A percentile compares a stretch with the other conserved stretches of the same genome.
Evolutionary conservation across 1,140 invertebrate species (phyloP).

Genomic region (Stratiolaelaps scimitus): DNA sequence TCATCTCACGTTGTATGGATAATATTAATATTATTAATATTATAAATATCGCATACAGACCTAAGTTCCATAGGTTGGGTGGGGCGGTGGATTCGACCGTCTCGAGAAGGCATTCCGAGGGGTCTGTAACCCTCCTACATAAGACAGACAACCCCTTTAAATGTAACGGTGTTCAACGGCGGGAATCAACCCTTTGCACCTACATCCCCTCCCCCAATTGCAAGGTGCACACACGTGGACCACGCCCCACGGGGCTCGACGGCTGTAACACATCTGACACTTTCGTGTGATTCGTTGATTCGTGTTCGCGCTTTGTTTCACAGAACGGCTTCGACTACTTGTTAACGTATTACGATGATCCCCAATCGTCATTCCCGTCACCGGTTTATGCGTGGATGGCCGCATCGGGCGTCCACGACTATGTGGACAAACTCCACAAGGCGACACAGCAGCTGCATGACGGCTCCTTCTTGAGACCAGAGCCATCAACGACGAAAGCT

Average conservation of each 20-base stretch:
- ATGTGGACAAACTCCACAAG: constrained; percentile 37
- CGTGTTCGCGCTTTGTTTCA: background rate
- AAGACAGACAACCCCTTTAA: background rate
- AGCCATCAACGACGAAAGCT: background rate
- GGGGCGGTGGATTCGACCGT: too few species aligned
- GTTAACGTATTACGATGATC: constrained; percentile 47
- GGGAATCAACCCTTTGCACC: background rate
- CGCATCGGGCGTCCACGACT: constrained; percentile 37
- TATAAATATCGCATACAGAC: too few species aligned
- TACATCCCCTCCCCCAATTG: constrained; percentile 17
- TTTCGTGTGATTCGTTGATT: background rate
- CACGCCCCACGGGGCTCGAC: constrained; percentile 28
- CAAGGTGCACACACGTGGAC: constrained; percentile 30
- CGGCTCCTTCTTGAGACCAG: background rate
- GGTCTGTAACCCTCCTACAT: too few species aligned
- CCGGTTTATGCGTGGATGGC: constrained; percentile 45
- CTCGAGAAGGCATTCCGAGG: too few species aligned
- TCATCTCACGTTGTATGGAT: too few species aligned
- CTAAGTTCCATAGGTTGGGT: too few species aligned
- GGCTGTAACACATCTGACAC: background rate
- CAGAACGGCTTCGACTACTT: constrained; percentile 47
- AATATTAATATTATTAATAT: too few species aligned
- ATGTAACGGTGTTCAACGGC: too few species aligned
- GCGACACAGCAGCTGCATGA: constrained; percentile 32
- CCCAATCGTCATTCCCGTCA: constrained; percentile 43